Evolutionary conservation across 2,888 invertebrate genomes (phyloP), one percentile per base, ranked within the genome.

Genomic region (Gymnosoma rotundatum): DNA sequence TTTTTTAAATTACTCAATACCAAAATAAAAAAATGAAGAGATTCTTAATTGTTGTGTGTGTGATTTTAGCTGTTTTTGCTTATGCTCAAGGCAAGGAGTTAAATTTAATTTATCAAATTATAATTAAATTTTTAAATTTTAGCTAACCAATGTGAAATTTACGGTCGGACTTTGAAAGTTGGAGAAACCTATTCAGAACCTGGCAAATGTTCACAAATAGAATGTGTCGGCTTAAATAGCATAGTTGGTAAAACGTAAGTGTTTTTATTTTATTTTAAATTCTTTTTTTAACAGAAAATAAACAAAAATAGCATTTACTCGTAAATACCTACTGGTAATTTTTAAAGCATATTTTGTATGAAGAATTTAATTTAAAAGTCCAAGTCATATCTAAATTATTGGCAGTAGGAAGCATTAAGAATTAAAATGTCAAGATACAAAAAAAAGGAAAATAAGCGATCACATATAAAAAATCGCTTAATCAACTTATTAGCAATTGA

Each of bases 241-340:
- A 36, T 87, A 0, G 8, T 61, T 1, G 86, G 85, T 56, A 20
- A 81, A 69, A 48, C 60, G 88, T 90, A 86, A 86, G 88, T 85
- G 32, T 6, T 32, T 7, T 32, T 32, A 32, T 32, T 42, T 42
- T 4, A 10, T 25, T 2, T 25, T 4, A n/a, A n/a, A n/a, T 4
- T 25, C 25, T 25, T 25, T 25, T 25, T 25, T 25, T 4, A 25
- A 25, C 25, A 25, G 4, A 25, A 25, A 2, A 25, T 2, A 25
- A 25, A 25, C 25, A 25, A 25, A 25, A 25, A 25, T 25, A 25
- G 4, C 4, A 25, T 25, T 25, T 25, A 4, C 25, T 4, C n/a
- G n/a, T n/a, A n/a, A n/a, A n/a, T 25, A 25, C 4, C 4, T 25
- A 25, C 25, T 25, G 25, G 25, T 4, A 25, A 25, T 2, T 25